phyloP scores from a whole-genome alignment of 2,113 vertebrate species.

The Corvus cornix region DNA sequence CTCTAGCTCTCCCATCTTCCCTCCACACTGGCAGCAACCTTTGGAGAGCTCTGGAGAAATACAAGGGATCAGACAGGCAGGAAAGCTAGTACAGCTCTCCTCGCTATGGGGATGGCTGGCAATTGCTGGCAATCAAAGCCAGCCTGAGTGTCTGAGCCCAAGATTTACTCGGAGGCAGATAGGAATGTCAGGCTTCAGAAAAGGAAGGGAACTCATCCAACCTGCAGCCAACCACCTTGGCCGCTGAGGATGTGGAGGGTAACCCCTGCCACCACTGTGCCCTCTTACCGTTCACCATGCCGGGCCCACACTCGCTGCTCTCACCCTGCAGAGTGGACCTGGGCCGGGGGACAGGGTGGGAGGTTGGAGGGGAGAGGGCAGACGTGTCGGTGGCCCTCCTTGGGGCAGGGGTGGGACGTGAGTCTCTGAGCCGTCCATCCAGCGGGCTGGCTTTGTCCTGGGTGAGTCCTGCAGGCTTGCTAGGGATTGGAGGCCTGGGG shows the following conservation, averaged over 20 bases:
- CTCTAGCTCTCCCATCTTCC: neutral
- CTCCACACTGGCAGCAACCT: neutral
- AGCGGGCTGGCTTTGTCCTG: constrained; percentile 55
- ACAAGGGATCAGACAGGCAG: neutral
- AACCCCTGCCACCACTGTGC: neutral
- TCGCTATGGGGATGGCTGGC: neutral
- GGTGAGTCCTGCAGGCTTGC: constrained; percentile 27
- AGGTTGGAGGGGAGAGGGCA: constrained; percentile 1
- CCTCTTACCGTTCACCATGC: constrained; percentile 73
- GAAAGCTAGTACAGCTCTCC: neutral
- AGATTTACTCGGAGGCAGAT: neutral
- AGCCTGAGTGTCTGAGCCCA: neutral
- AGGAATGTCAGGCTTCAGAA: neutral
- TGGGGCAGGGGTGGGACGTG: constrained; percentile 74
- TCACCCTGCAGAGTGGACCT: constrained; percentile 65
- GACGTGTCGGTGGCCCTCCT: constrained; percentile 53
- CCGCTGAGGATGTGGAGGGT: neutral
- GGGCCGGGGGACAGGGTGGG: constrained; percentile 69
- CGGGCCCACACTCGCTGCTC: constrained; percentile 23
- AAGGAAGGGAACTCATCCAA: neutral
- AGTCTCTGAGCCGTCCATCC: constrained; percentile 12
- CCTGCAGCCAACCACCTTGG: neutral
- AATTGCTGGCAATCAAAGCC: neutral
- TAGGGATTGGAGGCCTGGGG: constrained; percentile 67
- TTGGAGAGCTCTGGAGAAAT: neutral